Base-by-base conservation (phyloP, 2,888 invertebrate species). In the Chrysopilus asiliformis region DNA sequence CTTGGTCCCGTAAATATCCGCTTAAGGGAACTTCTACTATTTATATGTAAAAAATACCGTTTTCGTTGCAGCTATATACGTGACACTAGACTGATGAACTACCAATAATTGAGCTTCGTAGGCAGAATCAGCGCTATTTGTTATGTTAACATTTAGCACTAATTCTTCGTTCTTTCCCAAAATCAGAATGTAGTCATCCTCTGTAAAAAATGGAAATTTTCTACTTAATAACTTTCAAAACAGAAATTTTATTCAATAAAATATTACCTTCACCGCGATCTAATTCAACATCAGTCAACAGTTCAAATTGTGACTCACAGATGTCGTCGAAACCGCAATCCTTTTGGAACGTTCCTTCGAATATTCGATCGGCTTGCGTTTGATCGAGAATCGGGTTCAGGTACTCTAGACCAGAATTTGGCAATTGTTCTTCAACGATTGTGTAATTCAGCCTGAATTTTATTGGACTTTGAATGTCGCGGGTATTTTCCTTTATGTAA, bases 261-360 rank as follows among this genome's bases (percentile, higher is more conserved):
- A 17, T 28, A 56, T 56, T 50, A 64, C 64, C 46, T 19, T 49
- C 45, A 27, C n/a, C n/a, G n/a, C 57, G 51, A 4, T 55, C 51
- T 14, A 61, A 46, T 36, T 61, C 58, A 3, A 58, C 48, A 14
- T 55, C 55, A 2, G 82, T 79, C 14, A 65, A 61, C 2, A 90
- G 66, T 24, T 72, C 66, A 31, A 94, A 62, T 51, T 86, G 75
- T 50, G 90, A 91, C 55, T 84, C 75, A 55, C 94, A 95, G 14
- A 82, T 67, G 47, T 86, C 86, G 53, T 93, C 86, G 1, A 71
- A 65, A 1, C 91, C 93, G 52, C 94, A 94, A 55, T 91, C 87
- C 58, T 91, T 93, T 45, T 87, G 76, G 68, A 91, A 89, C 30
- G 78, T 80, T 1, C 86, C 90, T 49, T 79, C 74, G 53, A 90